phyloP scores from a whole-genome alignment of 1,140 invertebrate genomes.

The Atta texana region DNA sequence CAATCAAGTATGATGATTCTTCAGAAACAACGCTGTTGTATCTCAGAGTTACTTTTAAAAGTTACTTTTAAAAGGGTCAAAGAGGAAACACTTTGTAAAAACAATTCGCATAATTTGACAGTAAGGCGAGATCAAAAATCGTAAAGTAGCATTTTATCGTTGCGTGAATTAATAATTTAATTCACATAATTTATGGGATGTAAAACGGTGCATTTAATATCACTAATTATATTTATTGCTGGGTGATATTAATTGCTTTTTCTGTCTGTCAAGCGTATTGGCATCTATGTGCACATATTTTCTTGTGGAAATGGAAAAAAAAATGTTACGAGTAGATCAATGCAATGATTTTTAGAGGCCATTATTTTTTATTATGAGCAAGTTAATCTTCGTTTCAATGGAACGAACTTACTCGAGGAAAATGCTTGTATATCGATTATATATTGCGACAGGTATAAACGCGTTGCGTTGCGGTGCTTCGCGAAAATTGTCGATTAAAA shows the following conservation, averaged over 20 bases:
- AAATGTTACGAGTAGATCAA: not conserved
- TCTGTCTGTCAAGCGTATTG: not conserved
- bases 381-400: conserved; percentile 11
- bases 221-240: not conserved
- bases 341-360: not conserved
- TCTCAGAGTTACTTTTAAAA: no score
- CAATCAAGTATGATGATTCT: not conserved
- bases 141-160: not conserved
- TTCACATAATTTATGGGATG: not conserved
- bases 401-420: conserved; percentile 37
- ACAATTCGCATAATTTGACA: not conserved
- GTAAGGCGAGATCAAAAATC: not conserved
- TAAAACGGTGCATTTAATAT: not conserved
- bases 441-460: not conserved
- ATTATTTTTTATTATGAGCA: conserved; percentile 8
- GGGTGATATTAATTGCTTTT: not conserved
- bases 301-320: not conserved
- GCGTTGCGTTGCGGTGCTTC: conserved; percentile 59
- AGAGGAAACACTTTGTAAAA: not conserved
- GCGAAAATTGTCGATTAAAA: conserved; percentile 80
- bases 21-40: not conserved
- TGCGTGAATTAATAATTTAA: not conserved
- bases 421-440: not conserved
- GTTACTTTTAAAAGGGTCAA: not conserved
- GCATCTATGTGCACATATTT: not conserved